Conservation (phyloP, 2,113 vertebrate genomes). For the Panthera tigris region DNA sequence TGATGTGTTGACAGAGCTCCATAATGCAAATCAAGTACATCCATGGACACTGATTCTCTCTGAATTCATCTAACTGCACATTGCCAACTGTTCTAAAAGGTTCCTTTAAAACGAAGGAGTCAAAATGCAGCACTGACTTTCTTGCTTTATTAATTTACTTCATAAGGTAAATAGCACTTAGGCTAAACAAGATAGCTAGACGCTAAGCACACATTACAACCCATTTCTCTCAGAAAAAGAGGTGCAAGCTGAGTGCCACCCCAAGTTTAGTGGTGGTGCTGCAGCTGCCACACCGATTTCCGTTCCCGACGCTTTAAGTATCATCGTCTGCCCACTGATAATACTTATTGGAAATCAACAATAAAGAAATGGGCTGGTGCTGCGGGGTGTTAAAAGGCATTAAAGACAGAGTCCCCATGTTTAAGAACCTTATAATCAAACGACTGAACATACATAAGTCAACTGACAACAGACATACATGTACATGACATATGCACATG, state of each 20-base stretch:
- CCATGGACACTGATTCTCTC: background rate
- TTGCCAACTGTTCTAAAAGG: background rate
- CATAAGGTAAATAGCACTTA: conserved; percentile 23
- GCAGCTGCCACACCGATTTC: background rate
- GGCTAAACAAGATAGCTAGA: background rate
- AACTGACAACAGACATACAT: background rate
- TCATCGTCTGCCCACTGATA: background rate
- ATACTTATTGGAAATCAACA: conserved; percentile 27
- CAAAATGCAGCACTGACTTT: conserved; percentile 18
- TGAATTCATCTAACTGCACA: background rate
- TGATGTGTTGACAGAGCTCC: background rate
- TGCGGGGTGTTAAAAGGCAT: background rate
- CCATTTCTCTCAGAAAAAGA: background rate
- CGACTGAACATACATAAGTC: background rate
- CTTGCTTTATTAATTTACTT: background rate
- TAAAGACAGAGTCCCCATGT: background rate
- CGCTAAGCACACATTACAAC: background rate
- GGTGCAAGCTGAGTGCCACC: background rate
- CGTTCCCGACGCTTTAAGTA: background rate
- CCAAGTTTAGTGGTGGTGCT: background rate
- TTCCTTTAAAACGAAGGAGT: background rate
- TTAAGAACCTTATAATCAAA: conserved; percentile 40
- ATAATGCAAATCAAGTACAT: background rate
- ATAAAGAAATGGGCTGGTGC: background rate
- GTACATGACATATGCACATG: background rate